A percentile compares a stretch with the other conserved stretches of the same genome.
These are phyloP conservation scores for Maconellicoccus hirsutus DNA, from an alignment of 1,140 invertebrate species.

Conservation along the genomic window DNA sequence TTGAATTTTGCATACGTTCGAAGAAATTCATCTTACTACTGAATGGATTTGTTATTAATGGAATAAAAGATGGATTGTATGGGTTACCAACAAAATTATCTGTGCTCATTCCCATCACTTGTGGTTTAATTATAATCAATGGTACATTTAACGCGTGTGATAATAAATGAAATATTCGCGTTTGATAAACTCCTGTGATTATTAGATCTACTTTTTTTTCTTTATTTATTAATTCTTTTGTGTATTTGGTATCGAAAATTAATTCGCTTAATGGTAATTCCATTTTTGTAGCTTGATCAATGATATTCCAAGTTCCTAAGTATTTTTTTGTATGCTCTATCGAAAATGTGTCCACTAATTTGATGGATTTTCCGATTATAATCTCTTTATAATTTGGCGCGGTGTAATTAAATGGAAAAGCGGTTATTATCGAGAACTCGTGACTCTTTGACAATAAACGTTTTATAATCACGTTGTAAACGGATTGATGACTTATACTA, in stretches of 20 bases:
- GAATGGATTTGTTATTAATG: neutral
- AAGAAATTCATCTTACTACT: neutral
- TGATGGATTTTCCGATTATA: no score
- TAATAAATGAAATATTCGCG: neutral
- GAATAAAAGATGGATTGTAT: neutral
- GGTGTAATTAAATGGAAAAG: constrained; percentile 27
- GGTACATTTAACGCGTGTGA: neutral
- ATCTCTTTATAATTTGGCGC: no score
- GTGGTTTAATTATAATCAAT: neutral
- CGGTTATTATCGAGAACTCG: constrained; percentile 32
- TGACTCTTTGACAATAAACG: constrained; percentile 33
- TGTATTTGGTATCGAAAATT: no score
- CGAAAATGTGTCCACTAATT: no score
- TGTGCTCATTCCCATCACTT: neutral
- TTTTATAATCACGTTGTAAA: constrained; percentile 32
- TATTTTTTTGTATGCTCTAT: no score
- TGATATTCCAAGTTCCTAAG: no score
- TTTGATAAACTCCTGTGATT: neutral
- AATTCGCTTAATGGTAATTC: neutral
- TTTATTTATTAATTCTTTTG: neutral
- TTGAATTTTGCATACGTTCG: neutral
- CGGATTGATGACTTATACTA: constrained; percentile 32
- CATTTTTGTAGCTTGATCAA: no score
- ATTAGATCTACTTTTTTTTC: neutral
- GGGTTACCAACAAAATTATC: neutral